These are phyloP conservation scores for Hemibagrus guttatus DNA, from an alignment of 2,797 vertebrate species.

Conservation along the genomic window DNA sequence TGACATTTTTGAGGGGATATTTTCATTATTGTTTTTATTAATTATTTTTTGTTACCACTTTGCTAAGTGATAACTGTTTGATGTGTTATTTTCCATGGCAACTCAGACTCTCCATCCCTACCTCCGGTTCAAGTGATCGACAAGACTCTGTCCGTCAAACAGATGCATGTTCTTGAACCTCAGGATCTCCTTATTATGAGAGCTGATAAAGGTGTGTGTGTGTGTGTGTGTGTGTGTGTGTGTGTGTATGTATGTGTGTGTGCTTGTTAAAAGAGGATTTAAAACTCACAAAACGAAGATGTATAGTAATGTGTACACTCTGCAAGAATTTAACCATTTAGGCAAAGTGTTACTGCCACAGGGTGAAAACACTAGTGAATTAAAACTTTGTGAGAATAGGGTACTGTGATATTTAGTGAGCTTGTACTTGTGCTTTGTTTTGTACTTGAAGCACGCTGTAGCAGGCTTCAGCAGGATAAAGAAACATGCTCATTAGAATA, in stretches of 20 bases:
- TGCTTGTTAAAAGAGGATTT: background rate
- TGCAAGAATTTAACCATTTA: background rate
- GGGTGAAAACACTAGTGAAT: background rate
- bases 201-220: slow-evolving; percentile 88
- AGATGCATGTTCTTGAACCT: slow-evolving; percentile 92
- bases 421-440: background rate
- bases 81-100: slow-evolving; percentile 30
- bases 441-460: background rate
- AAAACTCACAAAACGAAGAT: background rate
- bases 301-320: background rate
- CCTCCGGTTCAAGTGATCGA: slow-evolving; percentile 88
- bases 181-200: slow-evolving; percentile 91
- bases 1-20: background rate
- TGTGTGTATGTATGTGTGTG: background rate
- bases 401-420: background rate
- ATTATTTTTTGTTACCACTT: background rate
- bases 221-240: background rate
- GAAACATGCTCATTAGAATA: background rate
- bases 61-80: slow-evolving; percentile 12
- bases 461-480: background rate
- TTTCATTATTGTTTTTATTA: background rate
- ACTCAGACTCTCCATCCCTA: slow-evolving; percentile 77
- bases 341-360: background rate
- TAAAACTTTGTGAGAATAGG: background rate
- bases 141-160: slow-evolving; percentile 91